A percentile compares a stretch with the other conserved stretches of the same genome.
Evolutionary conservation across 2,113 vertebrate species (phyloP).

Genomic region (Delphinapterus leucas): DNA sequence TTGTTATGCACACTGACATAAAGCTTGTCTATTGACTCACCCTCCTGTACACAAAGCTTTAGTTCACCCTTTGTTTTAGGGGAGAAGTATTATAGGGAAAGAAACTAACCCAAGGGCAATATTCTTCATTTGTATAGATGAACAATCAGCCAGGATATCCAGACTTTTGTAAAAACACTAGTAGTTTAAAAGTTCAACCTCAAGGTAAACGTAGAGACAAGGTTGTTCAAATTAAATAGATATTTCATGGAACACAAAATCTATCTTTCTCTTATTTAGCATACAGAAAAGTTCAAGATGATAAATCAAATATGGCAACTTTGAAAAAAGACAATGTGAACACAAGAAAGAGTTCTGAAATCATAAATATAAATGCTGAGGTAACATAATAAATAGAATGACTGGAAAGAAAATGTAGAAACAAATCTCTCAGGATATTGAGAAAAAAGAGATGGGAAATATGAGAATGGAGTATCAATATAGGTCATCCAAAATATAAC

Average conservation of each 20-base stretch:
- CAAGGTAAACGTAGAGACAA: neutral
- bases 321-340: neutral
- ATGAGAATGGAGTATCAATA: neutral
- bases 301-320: neutral
- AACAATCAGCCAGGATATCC: neutral
- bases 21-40: fast-evolving
- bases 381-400: neutral
- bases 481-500: neutral
- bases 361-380: neutral
- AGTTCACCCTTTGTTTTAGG: neutral
- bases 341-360: neutral
- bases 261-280: neutral
- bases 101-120: neutral
- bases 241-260: neutral
- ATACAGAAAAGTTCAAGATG: neutral
- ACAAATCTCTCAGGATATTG: neutral
- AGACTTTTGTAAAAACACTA: neutral
- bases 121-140: neutral
- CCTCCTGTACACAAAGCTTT: neutral
- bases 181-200: neutral
- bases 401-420: neutral
- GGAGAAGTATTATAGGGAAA: neutral
- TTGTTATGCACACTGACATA: neutral
- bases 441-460: neutral
- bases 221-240: neutral